Evolutionary conservation across 2,888 invertebrate genomes (phyloP).

Genomic region (Stenchaetothrips biformis): DNA sequence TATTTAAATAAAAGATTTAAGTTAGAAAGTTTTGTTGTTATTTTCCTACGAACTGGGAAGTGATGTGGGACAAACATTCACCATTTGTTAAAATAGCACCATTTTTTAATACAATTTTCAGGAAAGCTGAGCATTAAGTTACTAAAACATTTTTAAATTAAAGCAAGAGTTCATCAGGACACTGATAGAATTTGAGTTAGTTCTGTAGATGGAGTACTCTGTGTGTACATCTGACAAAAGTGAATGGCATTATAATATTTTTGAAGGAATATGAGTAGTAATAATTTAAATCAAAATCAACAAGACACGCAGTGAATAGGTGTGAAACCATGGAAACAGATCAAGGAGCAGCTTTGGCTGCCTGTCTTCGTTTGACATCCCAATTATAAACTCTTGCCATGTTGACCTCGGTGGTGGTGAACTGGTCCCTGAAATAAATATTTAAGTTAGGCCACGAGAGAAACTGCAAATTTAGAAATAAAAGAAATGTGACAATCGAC

Average conservation of each 20-base stretch:
- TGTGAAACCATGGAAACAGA: neutral
- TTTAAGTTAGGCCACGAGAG: slow-evolving; percentile 22
- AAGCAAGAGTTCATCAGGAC: no score
- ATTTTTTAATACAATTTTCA: no score
- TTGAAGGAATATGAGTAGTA: neutral
- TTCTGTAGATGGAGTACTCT: no score
- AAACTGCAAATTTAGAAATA: slow-evolving; percentile 30
- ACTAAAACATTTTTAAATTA: no score
- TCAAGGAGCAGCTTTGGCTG: slow-evolving; percentile 52
- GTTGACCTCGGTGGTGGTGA: slow-evolving; percentile 97
- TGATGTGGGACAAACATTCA: no score
- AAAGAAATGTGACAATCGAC: slow-evolving; percentile 21
- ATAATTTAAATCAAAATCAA: neutral
- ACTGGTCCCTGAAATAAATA: slow-evolving; percentile 73
- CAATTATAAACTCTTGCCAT: slow-evolving; percentile 98
- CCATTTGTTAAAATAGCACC: no score
- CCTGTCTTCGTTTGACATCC: slow-evolving; percentile 90
- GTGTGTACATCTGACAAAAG: neutral
- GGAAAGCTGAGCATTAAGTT: no score
- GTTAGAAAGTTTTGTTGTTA: neutral
- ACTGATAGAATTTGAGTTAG: no score
- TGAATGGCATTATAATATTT: neutral
- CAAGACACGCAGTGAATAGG: neutral
- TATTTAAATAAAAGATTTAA: neutral
- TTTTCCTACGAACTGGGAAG: neutral